Evolutionary conservation across 2,888 invertebrate species (phyloP), one percentile per base, ranked within the genome.

Genomic region (Marasmarcha lunaedactyla): DNA sequence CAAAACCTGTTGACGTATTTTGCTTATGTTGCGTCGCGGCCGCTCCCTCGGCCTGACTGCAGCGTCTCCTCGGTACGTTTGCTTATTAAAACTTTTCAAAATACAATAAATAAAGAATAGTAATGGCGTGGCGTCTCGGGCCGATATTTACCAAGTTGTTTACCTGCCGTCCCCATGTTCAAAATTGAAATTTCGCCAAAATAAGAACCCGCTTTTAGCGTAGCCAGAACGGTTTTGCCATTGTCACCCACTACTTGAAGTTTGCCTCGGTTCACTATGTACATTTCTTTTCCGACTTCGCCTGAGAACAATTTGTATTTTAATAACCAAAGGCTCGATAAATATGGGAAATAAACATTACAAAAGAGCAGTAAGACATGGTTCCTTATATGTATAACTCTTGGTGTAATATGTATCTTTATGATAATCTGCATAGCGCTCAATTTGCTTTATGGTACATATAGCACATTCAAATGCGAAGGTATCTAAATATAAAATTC

Each of bases 171-270:
- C 86, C 98, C 98, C 96, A 97, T 96, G 89, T 97, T 97, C 84
- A 98, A 91, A 86, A 98, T 97, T 87, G 95, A 96, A 87, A 98
- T 98, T 89, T 98, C 98, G 68, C 98, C 98, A 86, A 98, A 98
- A 89, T 98, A 98, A 81, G 97, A 97, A 79, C 98, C 98, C 61
- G 98, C 97, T 85, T 96, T 95, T 67, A 98, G 89, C 52, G 97
- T 97, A 63, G 98, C 98, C 78, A 98, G 88, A 53, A 98, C 97
- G 40, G 96, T 95, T 83, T 95, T 92, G 54, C 95, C 95, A 81
- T 96, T 95, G 85, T 97, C 95, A 47, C 92, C 96, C 54, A 95
- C 97, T 73, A 95, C 98, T 87, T 93, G 96, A 63, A 97, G 89
- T 56, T 95, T 89, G 49, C 98, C 98, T 57, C 97, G 88, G 85